Percentiles rank a stretch among this genome's conserved stretches.
These are phyloP conservation scores for Plebejus anna DNA, from an alignment of 2,888 invertebrate species.

Conservation along the genomic window DNA sequence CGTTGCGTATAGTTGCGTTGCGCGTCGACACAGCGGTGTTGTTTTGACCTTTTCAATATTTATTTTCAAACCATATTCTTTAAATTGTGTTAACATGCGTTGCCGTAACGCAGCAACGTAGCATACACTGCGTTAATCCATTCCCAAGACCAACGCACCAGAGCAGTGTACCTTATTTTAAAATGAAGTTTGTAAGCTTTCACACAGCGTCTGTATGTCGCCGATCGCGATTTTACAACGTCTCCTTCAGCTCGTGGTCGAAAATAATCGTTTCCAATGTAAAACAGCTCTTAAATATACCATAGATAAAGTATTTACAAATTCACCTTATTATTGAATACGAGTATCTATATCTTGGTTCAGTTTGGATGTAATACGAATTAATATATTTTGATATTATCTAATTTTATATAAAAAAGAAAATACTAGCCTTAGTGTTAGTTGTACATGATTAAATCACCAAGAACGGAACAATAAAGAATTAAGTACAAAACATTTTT, in stretches of 20 bases:
- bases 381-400: constrained; percentile 36
- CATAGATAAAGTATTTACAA: constrained; percentile 69
- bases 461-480: constrained; percentile 41
- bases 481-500: constrained; percentile 65
- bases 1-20: neutral
- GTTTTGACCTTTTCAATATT: neutral
- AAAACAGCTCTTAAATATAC: constrained; percentile 70
- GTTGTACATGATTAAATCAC: constrained; percentile 28
- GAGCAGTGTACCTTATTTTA: neutral
- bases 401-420: constrained; percentile 35
- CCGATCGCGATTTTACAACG: constrained; percentile 37
- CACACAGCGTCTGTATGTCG: constrained; percentile 6
- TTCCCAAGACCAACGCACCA: neutral
- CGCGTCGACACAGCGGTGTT: neutral
- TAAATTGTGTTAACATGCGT: neutral
- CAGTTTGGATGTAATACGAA: constrained; percentile 44
- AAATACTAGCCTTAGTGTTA: constrained; percentile 36
- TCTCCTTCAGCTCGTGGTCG: constrained; percentile 46
- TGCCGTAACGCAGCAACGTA: neutral
- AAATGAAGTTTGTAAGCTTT: constrained; percentile 12
- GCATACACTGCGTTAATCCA: neutral
- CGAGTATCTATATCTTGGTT: constrained; percentile 58
- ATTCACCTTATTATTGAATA: constrained; percentile 57
- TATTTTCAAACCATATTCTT: neutral
- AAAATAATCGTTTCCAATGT: constrained; percentile 48